phyloP scores from a whole-genome alignment of 1,140 invertebrate species.

The Pogonus chalceus region DNA sequence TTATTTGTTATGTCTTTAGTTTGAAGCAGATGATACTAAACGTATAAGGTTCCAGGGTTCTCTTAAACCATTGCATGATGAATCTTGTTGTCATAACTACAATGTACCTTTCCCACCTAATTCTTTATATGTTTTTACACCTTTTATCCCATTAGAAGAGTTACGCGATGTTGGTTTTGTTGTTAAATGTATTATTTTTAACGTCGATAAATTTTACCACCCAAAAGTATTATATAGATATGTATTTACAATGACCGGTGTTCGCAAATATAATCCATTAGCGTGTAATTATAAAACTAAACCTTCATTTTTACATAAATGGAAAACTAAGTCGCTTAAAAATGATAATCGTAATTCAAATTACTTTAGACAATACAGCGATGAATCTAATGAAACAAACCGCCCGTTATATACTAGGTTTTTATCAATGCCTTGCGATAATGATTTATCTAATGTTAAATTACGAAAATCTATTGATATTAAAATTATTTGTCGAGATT shows the following conservation, averaged over 20 bases:
- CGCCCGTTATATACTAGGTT: neutral
- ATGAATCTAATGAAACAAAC: neutral
- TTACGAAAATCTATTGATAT: neutral
- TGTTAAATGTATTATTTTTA: constrained; percentile 31
- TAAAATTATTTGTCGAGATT: constrained; percentile 14
- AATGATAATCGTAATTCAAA: neutral
- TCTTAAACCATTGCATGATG: constrained; percentile 14
- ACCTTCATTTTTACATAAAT: constrained; percentile 29
- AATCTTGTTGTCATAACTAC: neutral
- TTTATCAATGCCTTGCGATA: neutral
- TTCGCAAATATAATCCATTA: constrained; percentile 20
- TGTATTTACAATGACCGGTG: constrained; percentile 32
- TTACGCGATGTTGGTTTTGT: constrained; percentile 15
- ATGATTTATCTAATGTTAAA: neutral
- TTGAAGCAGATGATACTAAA: constrained; percentile 26
- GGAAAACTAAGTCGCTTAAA: constrained; percentile 11
- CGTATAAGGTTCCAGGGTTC: constrained; percentile 14
- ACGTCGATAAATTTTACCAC: constrained; percentile 34
- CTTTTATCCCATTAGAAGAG: constrained; percentile 6
- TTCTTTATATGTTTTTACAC: neutral
- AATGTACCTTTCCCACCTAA: neutral
- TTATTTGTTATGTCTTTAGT: constrained; percentile 24
- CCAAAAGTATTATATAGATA: constrained; percentile 29
- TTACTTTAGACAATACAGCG: neutral
- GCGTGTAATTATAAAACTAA: neutral